Evolutionary conservation across 2,888 invertebrate species (phyloP), one percentile per base, ranked within the genome.

Genomic region (Nomada goodeniana): DNA sequence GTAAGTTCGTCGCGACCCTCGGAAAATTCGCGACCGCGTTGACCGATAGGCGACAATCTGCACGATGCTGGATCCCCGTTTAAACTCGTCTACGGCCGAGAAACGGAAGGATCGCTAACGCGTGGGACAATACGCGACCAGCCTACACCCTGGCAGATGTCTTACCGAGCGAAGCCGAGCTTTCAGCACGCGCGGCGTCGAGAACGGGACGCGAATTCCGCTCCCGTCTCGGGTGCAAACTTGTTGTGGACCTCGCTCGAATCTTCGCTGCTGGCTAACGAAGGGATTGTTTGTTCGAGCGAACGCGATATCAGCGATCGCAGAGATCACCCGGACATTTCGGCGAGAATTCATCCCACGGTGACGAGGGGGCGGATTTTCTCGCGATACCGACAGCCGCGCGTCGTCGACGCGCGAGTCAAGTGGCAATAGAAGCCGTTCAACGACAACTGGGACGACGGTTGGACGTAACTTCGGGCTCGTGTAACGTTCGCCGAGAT

Each of bases 401-500:
- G 1, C 61, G 18, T 9, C 52, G 75, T 42, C 63, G 20, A 61
- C 26, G 26, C n/a, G 18, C 61, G 29, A n/a, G 63, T 53, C 57
- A 76, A 80, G 52, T 53, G 36, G 67, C 63, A 82, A 82, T 72
- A 82, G 86, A 86, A 87, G 84, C 84, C 88, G 53, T 82, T 81
- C 50, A 71, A 75, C 76, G 73, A 70, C 76, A 88, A 87, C 86
- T 88, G 79, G 88, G 86, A 81, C 86, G 75, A 78, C 67, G 76
- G 77, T 75, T 73, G 44, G 69, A 75, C 81, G 75, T 84, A 76
- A 82, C 82, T 82, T 65, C 67, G 76, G 76, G 74, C 29, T 18
- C 70, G 26, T 53, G 63, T 69, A 81, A 44, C 52, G 63, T n/a
- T 67, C 26, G 68, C 57, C 60, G n/a, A 73, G 68, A 70, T 70